These are phyloP conservation scores for Drosophila busckii DNA, from an alignment of 1,140 invertebrate genomes.

Conservation along the genomic window DNA sequence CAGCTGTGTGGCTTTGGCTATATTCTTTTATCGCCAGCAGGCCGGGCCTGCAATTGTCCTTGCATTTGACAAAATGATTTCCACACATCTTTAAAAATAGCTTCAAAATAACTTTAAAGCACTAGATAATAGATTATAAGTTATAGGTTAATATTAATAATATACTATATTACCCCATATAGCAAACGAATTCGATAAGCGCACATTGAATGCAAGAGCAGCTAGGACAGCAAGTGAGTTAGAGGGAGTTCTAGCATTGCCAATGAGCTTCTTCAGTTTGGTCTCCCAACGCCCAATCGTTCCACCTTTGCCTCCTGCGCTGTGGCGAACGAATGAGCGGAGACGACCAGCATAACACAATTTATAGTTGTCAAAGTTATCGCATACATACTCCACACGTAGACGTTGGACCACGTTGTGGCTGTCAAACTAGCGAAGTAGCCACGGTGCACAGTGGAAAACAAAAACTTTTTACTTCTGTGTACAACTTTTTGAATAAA, in stretches of 20 bases:
- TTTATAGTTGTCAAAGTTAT: slow-evolving; percentile 55
- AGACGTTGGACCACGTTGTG: slow-evolving; percentile 15
- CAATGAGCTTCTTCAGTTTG: slow-evolving; percentile 18
- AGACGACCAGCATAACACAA: slow-evolving; percentile 35
- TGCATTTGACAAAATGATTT: no score
- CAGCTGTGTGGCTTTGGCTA: slow-evolving; percentile 22
- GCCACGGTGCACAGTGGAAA: slow-evolving; percentile 16
- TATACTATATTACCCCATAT: slow-evolving; percentile 68
- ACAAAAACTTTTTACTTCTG: not conserved
- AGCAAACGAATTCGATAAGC: slow-evolving; percentile 66
- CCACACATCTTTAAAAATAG: no score
- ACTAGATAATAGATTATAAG: slow-evolving; percentile 20
- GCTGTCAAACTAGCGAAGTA: slow-evolving; percentile 18
- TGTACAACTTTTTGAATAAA: not conserved
- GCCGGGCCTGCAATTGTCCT: no score
- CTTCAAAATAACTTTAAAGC: no score
- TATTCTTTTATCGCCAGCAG: slow-evolving; percentile 7
- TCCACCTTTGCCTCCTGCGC: slow-evolving; percentile 8
- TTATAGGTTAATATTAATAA: slow-evolving; percentile 44
- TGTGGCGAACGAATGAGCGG: slow-evolving; percentile 13
- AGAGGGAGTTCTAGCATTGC: slow-evolving; percentile 8
- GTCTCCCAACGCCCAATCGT: slow-evolving; percentile 11
- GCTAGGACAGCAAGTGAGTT: slow-evolving; percentile 23
- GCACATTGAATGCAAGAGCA: slow-evolving; percentile 37
- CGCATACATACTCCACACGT: slow-evolving; percentile 22